Conservation (phyloP, 2,113 vertebrate species). For the Agapornis roseicollis region DNA sequence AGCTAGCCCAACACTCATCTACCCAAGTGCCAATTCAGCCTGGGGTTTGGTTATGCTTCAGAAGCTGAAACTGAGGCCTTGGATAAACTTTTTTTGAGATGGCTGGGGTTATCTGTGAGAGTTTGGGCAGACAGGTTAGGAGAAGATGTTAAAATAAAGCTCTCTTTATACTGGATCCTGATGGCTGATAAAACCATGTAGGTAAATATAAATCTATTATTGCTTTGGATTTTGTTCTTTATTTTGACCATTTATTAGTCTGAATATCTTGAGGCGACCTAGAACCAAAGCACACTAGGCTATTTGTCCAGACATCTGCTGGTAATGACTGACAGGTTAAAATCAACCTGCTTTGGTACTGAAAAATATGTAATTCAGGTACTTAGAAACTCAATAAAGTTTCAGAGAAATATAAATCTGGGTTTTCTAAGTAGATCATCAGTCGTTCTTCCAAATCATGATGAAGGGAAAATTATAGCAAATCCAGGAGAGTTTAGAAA, state of each 20-base stretch:
- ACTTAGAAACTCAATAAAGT: background rate
- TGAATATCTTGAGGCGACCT: background rate
- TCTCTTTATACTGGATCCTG: background rate
- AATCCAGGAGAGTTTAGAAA: background rate
- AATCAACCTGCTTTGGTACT: background rate
- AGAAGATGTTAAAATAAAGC: conserved; percentile 3
- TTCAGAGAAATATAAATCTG: background rate
- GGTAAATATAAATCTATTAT: conserved; percentile 22
- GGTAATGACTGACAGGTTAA: background rate
- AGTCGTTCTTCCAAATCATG: background rate
- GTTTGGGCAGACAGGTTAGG: background rate
- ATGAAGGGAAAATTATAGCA: background rate
- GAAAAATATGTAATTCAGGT: background rate
- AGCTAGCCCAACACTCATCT: background rate
- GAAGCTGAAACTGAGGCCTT: background rate
- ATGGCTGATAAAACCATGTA: background rate
- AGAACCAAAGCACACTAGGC: background rate
- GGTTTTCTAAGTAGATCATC: background rate
- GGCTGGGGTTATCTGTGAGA: background rate
- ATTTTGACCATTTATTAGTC: background rate
- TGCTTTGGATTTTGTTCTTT: background rate
- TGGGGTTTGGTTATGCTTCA: background rate
- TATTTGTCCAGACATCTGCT: background rate
- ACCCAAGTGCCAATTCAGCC: fast-evolving
- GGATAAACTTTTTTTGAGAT: background rate